phyloP scores from a whole-genome alignment of 2,888 invertebrate genomes.

The Synergus gifuensis region DNA sequence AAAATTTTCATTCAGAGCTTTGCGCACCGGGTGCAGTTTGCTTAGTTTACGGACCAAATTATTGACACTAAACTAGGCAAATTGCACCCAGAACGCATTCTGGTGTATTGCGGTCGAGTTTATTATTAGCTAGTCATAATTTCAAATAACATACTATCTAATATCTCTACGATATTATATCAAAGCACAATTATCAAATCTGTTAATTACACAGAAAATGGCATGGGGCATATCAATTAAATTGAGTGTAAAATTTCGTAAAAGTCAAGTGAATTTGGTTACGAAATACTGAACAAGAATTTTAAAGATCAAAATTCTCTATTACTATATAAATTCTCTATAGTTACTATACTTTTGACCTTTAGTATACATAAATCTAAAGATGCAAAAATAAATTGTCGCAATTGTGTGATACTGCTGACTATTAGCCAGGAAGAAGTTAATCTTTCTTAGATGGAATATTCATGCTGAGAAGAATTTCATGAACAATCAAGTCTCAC shows the following conservation, averaged over 20 bases:
- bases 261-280: too few species aligned
- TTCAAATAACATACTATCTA: neutral
- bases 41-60: conserved; percentile 26
- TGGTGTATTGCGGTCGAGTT: neutral
- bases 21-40: neutral
- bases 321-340: too few species aligned
- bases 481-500: neutral
- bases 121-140: conserved; percentile 19
- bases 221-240: neutral
- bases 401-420: too few species aligned
- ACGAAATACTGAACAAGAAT: too few species aligned
- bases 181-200: neutral
- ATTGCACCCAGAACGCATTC: conserved; percentile 14
- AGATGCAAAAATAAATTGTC: too few species aligned
- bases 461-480: neutral
- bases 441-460: too few species aligned
- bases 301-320: too few species aligned
- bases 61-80: conserved; percentile 25
- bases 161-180: neutral
- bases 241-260: too few species aligned
- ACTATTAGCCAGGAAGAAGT: too few species aligned
- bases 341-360: too few species aligned
- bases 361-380: too few species aligned
- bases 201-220: neutral
- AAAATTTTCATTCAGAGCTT: neutral